These are phyloP conservation scores for Hystrix cristata DNA, from an alignment of 2,113 vertebrate genomes.

Conservation along the genomic window DNA sequence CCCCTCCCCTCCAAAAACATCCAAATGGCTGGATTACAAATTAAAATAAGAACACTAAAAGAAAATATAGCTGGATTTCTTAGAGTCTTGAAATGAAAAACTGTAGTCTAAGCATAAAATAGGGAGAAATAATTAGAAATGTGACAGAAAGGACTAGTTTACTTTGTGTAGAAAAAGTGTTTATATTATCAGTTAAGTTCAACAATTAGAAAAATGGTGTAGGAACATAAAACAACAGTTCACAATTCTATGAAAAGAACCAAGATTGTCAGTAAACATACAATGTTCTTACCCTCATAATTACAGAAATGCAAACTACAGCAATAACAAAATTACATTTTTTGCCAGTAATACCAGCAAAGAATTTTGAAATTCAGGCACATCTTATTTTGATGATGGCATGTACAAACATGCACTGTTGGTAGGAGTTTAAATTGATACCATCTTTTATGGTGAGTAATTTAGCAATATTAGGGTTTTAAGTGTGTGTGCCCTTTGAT, in stretches of 20 bases:
- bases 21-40: neutral
- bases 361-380: neutral
- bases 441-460: neutral
- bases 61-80: conserved; percentile 13
- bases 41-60: neutral
- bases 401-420: neutral
- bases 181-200: neutral
- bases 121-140: neutral
- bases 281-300: neutral
- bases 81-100: conserved; percentile 8
- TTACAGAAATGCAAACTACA: conserved; percentile 23
- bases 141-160: neutral
- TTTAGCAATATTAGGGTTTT: neutral
- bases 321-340: neutral
- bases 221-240: conserved; percentile 19
- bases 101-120: neutral
- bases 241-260: conserved; percentile 30
- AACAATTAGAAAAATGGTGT: neutral
- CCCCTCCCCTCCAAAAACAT: neutral
- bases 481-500: neutral
- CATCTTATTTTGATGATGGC: neutral
- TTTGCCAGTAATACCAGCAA: neutral
- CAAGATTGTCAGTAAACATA: neutral
- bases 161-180: neutral
- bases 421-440: neutral